Evolutionary conservation across 2,888 invertebrate species (phyloP).

Genomic region (Elysia crispata): DNA sequence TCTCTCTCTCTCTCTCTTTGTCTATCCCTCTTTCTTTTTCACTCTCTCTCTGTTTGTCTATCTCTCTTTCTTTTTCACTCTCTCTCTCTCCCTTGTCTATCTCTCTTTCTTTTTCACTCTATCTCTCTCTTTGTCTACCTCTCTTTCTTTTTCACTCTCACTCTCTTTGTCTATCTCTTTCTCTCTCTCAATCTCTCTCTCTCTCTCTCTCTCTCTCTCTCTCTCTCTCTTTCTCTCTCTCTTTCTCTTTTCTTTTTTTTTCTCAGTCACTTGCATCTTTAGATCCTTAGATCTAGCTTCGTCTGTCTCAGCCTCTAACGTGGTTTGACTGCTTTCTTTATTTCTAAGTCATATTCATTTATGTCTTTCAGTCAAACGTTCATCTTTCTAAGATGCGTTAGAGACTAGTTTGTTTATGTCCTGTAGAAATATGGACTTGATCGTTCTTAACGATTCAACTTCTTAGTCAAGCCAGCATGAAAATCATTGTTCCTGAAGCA

Average conservation of each 20-base stretch:
- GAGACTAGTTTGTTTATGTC: too few species aligned
- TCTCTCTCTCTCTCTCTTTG: neutral
- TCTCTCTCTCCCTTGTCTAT: neutral
- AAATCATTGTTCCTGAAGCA: too few species aligned
- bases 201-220: neutral
- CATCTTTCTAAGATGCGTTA: too few species aligned
- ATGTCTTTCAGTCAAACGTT: neutral
- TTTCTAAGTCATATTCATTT: neutral
- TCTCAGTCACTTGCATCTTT: too few species aligned
- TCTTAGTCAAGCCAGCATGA: too few species aligned
- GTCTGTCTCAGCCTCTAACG: too few species aligned
- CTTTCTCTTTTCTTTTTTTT: neutral
- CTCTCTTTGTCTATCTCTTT: neutral
- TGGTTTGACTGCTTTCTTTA: too few species aligned
- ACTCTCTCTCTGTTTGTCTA: conserved; percentile 18
- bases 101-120: neutral
- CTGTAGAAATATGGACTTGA: too few species aligned
- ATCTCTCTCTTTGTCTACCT: neutral
- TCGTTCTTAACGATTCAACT: too few species aligned
- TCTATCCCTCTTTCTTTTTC: conserved; percentile 11
- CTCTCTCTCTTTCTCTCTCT: neutral
- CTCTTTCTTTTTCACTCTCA: neutral
- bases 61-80: neutral
- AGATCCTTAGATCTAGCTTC: too few species aligned
- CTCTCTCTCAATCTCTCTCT: too few species aligned